phyloP scores from a whole-genome alignment of 2,113 vertebrate species.

The Gasterosteus nipponicus region DNA sequence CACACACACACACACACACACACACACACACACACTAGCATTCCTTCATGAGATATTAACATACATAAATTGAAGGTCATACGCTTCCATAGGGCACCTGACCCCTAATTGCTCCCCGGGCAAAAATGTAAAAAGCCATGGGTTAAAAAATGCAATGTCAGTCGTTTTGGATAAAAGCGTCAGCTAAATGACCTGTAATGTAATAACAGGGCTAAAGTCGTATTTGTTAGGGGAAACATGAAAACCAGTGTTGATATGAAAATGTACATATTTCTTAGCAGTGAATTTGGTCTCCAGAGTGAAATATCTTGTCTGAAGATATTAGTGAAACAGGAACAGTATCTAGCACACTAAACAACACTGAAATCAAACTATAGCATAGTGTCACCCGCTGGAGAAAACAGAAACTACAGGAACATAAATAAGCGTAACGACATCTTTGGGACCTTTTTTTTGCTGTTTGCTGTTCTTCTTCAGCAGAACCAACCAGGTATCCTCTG shows the following conservation, averaged over 20 bases:
- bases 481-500: neutral
- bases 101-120: too few species aligned
- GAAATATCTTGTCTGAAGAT: neutral
- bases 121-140: too few species aligned
- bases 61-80: slow-evolving; percentile 1
- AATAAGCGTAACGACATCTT: neutral
- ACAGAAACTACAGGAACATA: neutral
- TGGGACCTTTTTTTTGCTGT: neutral
- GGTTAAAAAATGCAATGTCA: too few species aligned
- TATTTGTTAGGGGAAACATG: too few species aligned
- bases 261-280: neutral
- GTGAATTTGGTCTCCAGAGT: neutral
- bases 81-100: neutral
- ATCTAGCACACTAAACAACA: neutral
- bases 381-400: slow-evolving; percentile 44
- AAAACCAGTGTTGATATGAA: neutral
- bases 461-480: neutral
- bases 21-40: slow-evolving; percentile 7
- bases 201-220: too few species aligned
- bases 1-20: slow-evolving; percentile 15
- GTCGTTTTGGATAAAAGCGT: too few species aligned
- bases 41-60: neutral
- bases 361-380: neutral
- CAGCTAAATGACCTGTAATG: too few species aligned
- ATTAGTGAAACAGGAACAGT: neutral